phyloP scores from a whole-genome alignment of 2,888 invertebrate species.

The Brachylomia viminalis region DNA sequence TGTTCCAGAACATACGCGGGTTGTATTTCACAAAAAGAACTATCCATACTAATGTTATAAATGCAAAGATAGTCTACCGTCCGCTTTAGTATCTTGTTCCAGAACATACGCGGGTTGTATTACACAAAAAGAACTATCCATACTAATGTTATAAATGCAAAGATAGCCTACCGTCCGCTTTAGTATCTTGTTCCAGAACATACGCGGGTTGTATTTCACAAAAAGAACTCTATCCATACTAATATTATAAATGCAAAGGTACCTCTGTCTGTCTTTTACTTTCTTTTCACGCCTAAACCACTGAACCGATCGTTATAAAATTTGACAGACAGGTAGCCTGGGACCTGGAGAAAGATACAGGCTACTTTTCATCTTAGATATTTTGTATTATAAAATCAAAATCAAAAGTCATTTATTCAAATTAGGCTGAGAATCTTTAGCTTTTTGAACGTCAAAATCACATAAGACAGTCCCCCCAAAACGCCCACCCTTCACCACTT shows the following conservation, averaged over 20 bases:
- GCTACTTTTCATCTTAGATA: neutral
- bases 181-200: neutral
- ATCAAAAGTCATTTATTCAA: too few relatives aligned
- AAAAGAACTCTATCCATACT: neutral
- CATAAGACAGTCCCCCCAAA: too few relatives aligned
- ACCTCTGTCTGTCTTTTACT: neutral
- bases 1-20: too few relatives aligned
- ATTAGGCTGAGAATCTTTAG: too few relatives aligned
- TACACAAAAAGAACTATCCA: neutral
- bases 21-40: too few relatives aligned
- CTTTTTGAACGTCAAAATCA: too few relatives aligned
- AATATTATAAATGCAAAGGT: neutral
- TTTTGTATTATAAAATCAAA: too few relatives aligned
- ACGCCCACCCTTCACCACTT: too few relatives aligned
- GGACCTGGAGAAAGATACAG: neutral
- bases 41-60: too few relatives aligned
- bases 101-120: too few relatives aligned
- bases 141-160: neutral
- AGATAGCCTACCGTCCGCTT: neutral
- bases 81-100: too few relatives aligned
- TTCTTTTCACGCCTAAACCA: neutral
- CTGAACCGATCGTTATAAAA: neutral
- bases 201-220: neutral
- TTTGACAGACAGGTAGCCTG: neutral
- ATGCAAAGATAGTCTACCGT: too few relatives aligned